A percentile compares a stretch with the other conserved stretches of the same genome.
phyloP scores from a whole-genome alignment of 2,797 vertebrate genomes.

The Acanthornis magna region DNA sequence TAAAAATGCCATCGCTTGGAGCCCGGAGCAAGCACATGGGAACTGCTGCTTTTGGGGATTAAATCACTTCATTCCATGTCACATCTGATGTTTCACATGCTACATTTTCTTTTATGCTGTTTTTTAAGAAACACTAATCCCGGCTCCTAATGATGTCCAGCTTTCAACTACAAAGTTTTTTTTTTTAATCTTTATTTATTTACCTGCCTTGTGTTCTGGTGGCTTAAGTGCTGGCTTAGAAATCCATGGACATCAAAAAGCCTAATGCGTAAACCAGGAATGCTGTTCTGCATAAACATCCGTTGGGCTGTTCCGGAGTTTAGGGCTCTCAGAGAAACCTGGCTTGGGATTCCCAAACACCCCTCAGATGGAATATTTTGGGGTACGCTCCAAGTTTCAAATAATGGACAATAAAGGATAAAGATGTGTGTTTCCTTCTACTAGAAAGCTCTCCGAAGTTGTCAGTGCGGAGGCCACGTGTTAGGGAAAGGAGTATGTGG shows the following conservation, averaged over 20 bases:
- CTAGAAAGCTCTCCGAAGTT: not conserved
- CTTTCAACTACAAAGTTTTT: not conserved
- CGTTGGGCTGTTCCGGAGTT: not conserved
- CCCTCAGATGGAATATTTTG: not conserved
- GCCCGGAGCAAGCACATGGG: constrained; percentile 27
- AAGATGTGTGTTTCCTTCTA: not conserved
- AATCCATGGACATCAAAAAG: not conserved
- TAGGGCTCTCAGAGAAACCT: not conserved
- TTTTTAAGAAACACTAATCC: constrained; percentile 34
- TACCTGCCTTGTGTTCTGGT: not conserved
- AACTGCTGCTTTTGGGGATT: constrained; percentile 41
- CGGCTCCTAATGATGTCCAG: not conserved
- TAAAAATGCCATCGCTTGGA: constrained; percentile 49
- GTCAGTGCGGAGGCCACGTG: fast-evolving
- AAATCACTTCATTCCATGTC: constrained; percentile 38
- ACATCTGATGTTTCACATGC: not conserved
- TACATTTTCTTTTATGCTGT: not conserved
- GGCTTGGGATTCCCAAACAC: not conserved
- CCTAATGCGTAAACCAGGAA: not conserved
- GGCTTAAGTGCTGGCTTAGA: not conserved
- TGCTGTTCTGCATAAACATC: not conserved
- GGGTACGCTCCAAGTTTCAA: not conserved
- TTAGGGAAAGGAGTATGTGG: not conserved
- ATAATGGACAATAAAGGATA: not conserved
- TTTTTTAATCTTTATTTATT: not conserved